Evolutionary conservation across 1,140 invertebrate species (phyloP), one percentile per base, ranked within the genome.

Genomic region (Papilio polytes): DNA sequence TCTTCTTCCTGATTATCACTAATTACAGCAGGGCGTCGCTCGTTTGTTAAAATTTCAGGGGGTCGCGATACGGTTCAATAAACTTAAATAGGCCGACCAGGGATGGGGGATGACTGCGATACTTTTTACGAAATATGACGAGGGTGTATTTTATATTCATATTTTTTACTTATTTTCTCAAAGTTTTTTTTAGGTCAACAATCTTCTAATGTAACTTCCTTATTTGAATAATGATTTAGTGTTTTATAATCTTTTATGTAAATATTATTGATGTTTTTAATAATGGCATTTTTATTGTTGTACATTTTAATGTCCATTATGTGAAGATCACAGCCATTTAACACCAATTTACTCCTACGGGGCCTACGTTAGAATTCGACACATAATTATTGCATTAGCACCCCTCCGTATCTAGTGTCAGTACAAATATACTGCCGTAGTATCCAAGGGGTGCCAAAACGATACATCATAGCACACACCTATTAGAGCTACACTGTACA

Each of bases 1-100:
- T 80, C 63, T 85, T 84, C 83, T 84, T 85, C 84, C 83, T 85
- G 85, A 87, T 87, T 85, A 87, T 89, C 86, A 85, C 87, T 87
- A 89, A 89, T 89, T 89, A 87, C 80, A 84, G 84, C 72, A 63
- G 84, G 83, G 86, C 79, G 80, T 73, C 81, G 78, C 82, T 74
- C 80, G 84, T 86, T 85, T 84, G 82, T 81, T 78, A 84, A 83
- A 85, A 82, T 82, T 85, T 84, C 78, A 77, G 81, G 82, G 82
- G 83, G 80, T 80, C 79, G 80, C 56, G 72, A 80, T 81, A 83
- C 82, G 84, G 88, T 85, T 88, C 86, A 88, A 79, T 86, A 83
- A 86, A 85, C 88, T 81, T 79, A 74, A 85, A 85, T 80, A 83
- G 81, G 70, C 81, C 84, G 80, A 81, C 81, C 80, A 81, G 36